These are phyloP conservation scores for Podocnemis expansa DNA, from an alignment of 2,113 vertebrate genomes.

Conservation along the genomic window DNA sequence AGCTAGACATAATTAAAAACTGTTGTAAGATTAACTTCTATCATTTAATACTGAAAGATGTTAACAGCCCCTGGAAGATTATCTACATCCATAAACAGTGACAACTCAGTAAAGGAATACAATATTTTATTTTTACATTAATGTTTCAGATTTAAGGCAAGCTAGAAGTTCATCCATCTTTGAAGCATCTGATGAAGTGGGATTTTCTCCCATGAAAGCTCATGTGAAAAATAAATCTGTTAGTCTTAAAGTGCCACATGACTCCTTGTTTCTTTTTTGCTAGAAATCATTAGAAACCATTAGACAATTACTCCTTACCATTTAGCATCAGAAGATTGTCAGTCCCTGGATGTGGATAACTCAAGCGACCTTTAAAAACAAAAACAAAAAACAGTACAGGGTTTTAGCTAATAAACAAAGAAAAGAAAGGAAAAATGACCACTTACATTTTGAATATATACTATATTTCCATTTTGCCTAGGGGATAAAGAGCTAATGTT, in stretches of 20 bases:
- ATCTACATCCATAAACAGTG: too few relatives aligned
- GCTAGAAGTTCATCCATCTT: too few relatives aligned
- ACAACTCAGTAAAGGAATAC: slow-evolving; percentile 46
- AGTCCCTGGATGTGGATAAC: slow-evolving; percentile 93
- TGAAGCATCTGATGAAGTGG: too few relatives aligned
- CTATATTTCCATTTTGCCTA: slow-evolving; percentile 47
- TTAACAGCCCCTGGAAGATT: slow-evolving; percentile 32
- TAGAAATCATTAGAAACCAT: slow-evolving; percentile 69
- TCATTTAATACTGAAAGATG: slow-evolving; percentile 46
- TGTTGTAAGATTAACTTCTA: slow-evolving; percentile 57
- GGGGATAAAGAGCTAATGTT: slow-evolving; percentile 69
- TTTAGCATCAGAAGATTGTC: slow-evolving; percentile 98
- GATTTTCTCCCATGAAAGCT: too few relatives aligned
- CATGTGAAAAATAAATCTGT: too few relatives aligned
- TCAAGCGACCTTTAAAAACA: slow-evolving; percentile 90
- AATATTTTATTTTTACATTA: slow-evolving; percentile 41
- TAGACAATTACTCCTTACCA: slow-evolving; percentile 85
- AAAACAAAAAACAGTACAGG: slow-evolving; percentile 44
- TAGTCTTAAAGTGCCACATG: too few relatives aligned
- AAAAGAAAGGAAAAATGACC: not conserved
- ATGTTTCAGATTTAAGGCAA: slow-evolving; percentile 50
- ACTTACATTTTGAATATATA: slow-evolving; percentile 23
- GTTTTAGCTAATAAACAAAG: slow-evolving; percentile 41
- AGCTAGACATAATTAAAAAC: slow-evolving; percentile 54
- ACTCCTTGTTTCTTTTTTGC: too few relatives aligned